Evolutionary conservation across 2,888 invertebrate genomes (phyloP).

Genomic region (Nomada fabriciana): DNA sequence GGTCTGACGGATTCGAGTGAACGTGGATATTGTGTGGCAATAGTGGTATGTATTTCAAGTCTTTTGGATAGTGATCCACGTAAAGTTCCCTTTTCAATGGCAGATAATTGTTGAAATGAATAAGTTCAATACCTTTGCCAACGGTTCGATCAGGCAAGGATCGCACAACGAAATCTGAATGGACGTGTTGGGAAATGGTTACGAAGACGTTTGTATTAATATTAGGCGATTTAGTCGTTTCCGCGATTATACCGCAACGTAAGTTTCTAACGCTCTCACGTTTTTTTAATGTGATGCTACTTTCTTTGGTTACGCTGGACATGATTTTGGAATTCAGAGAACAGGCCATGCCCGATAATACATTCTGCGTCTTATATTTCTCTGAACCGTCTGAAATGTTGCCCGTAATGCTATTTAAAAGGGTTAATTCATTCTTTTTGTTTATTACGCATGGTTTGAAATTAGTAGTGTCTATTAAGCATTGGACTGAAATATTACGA

Average conservation of each 20-base stretch:
- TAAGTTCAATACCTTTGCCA: neutral
- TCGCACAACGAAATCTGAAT: constrained; percentile 26
- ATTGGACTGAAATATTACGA: constrained; percentile 35
- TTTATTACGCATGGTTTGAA: neutral
- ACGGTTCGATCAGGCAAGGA: neutral
- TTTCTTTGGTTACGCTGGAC: neutral
- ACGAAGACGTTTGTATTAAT: neutral
- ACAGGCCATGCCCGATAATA: constrained; percentile 32
- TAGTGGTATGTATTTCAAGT: constrained; percentile 4
- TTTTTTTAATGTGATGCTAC: neutral
- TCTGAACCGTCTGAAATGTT: neutral
- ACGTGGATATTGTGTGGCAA: neutral
- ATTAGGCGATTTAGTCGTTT: constrained; percentile 1
- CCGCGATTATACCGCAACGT: constrained; percentile 12
- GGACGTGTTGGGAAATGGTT: constrained; percentile 36
- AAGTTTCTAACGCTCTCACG: constrained; percentile 13
- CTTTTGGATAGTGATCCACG: constrained; percentile 11
- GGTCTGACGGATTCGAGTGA: neutral
- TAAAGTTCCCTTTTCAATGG: constrained; percentile 14
- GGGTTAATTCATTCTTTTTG: neutral
- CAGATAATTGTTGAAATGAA: constrained; percentile 14
- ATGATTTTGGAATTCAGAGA: constrained; percentile 11
- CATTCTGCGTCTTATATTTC: neutral
- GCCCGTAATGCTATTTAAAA: neutral
- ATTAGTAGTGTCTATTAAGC: neutral